Percentiles rank a stretch among this genome's conserved stretches.
Conservation (phyloP, 2,113 vertebrate species). For the Maccullochella peelii region DNA sequence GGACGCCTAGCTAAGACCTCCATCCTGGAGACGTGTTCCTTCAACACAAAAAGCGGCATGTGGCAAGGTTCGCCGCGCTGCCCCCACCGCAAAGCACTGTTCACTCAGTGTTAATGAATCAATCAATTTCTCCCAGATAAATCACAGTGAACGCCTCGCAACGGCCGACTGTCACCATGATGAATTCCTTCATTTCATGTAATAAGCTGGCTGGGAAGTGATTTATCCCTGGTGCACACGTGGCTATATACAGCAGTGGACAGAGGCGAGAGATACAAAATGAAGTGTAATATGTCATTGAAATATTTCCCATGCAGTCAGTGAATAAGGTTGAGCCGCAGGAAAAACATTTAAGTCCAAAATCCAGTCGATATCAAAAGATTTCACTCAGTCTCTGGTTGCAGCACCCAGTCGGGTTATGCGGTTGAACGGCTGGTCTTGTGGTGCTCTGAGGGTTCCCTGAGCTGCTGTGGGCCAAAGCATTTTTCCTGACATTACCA, state of each 20-base stretch:
- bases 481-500: slow-evolving; percentile 35
- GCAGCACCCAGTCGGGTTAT: slow-evolving; percentile 32
- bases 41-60: slow-evolving; percentile 34
- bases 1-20: slow-evolving; percentile 36
- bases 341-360: slow-evolving; percentile 54
- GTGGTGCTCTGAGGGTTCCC: slow-evolving; percentile 24
- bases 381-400: slow-evolving; percentile 54
- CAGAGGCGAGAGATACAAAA: slow-evolving; percentile 72
- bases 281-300: slow-evolving; percentile 76
- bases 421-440: slow-evolving; percentile 22
- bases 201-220: slow-evolving; percentile 82
- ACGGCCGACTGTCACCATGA: slow-evolving; percentile 81
- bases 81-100: slow-evolving; percentile 63
- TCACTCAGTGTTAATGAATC: slow-evolving; percentile 83
- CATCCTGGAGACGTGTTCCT: slow-evolving; percentile 35
- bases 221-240: slow-evolving; percentile 73
- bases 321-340: slow-evolving; percentile 60
- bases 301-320: slow-evolving; percentile 69
- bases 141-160: slow-evolving; percentile 75
- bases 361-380: slow-evolving; percentile 58
- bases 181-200: slow-evolving; percentile 83
- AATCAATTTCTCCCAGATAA: slow-evolving; percentile 81
- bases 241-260: slow-evolving; percentile 70
- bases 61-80: slow-evolving; percentile 8
- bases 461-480: slow-evolving; percentile 4